Conservation (phyloP, 1,140 invertebrate genomes). For the Glossosoma conforme region DNA sequence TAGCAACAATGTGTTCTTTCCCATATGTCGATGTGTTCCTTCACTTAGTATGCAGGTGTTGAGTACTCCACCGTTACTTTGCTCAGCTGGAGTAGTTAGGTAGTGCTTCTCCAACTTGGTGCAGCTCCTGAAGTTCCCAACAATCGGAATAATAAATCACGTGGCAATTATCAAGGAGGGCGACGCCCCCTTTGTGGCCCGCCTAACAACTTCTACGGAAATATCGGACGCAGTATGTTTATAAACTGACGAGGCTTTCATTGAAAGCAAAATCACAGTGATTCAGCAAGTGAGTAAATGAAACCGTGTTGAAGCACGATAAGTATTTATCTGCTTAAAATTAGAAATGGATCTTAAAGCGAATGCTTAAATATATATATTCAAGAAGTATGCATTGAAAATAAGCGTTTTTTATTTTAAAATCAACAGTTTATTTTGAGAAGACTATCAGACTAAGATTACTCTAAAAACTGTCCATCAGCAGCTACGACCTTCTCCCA, state of each 20-base stretch:
- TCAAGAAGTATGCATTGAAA: no score
- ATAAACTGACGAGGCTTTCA: neutral
- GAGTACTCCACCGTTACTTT: conserved; percentile 8
- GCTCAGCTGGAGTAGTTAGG: neutral
- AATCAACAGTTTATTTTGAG: no score
- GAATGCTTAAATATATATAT: no score
- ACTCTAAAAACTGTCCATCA: no score
- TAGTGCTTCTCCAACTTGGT: conserved; percentile 1
- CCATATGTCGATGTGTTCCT: neutral
- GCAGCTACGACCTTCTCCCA: no score
- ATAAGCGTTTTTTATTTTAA: no score
- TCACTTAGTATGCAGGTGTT: neutral
- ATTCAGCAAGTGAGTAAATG: neutral
- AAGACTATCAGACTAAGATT: no score
- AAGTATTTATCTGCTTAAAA: neutral
- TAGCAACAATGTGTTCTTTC: no score
- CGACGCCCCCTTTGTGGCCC: neutral
- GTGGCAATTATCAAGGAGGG: conserved; percentile 16
- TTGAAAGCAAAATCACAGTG: neutral
- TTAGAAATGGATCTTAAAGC: no score
- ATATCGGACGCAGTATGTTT: neutral
- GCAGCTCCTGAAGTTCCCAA: conserved; percentile 18
- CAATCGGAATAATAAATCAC: conserved; percentile 23
- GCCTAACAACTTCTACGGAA: neutral
- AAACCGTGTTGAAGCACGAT: neutral